phyloP scores from a whole-genome alignment of 2,797 vertebrate species.

The Furcifer pardalis region DNA sequence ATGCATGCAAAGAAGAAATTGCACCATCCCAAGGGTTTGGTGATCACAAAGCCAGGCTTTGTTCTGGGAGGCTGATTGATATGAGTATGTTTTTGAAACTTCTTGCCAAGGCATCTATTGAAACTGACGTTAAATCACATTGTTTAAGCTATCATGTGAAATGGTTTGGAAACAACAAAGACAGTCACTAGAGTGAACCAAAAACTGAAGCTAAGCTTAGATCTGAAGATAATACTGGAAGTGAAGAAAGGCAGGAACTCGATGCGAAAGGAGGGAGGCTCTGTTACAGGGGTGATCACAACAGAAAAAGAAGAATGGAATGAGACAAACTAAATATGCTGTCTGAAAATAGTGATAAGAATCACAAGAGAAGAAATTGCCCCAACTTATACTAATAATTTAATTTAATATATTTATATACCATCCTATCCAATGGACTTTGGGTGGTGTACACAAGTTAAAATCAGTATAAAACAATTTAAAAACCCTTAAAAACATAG shows the following conservation, averaged over 20 bases:
- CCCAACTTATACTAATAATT: background rate
- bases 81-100: slow-evolving; percentile 10
- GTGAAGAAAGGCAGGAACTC: background rate
- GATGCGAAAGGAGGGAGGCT: background rate
- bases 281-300: background rate
- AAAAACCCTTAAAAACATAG: too few relatives aligned
- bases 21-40: background rate
- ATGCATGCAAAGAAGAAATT: slow-evolving; percentile 23
- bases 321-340: background rate
- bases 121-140: slow-evolving; percentile 10
- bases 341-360: background rate
- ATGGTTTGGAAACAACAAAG: background rate
- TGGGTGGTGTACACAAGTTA: too few relatives aligned
- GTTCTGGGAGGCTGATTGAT: background rate
- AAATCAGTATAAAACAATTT: too few relatives aligned
- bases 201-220: background rate
- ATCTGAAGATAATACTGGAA: background rate
- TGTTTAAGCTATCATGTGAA: slow-evolving; percentile 6
- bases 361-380: background rate
- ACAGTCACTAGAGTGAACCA: background rate
- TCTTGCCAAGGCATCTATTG: slow-evolving; percentile 18
- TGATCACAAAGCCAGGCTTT: slow-evolving; percentile 9
- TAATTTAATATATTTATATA: too few relatives aligned
- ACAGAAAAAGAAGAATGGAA: background rate
- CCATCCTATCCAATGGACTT: too few relatives aligned